Conservation (phyloP, 2,113 vertebrate species). For the Sylvilagus bachmani region DNA sequence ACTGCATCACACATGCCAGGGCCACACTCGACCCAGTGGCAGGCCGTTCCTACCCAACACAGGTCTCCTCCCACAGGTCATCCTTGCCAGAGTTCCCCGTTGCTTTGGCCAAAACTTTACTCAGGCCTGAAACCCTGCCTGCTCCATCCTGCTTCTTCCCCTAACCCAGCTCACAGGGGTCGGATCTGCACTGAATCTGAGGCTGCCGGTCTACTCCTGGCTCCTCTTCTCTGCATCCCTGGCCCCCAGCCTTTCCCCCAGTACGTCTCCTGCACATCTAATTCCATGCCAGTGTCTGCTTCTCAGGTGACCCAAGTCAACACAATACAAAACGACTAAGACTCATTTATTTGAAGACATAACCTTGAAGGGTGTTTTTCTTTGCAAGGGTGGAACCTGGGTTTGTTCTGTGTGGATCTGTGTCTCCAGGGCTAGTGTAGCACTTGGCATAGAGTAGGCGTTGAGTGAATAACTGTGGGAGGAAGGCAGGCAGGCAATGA, state of each 20-base stretch:
- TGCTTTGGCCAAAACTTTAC: background rate
- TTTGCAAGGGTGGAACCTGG: background rate
- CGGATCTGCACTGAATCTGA: background rate
- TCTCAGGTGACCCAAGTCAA: background rate
- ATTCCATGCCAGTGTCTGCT: background rate
- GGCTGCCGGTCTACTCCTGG: background rate
- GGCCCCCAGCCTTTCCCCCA: background rate
- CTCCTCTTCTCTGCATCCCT: background rate
- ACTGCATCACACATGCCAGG: background rate
- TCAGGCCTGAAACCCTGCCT: background rate
- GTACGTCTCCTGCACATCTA: background rate
- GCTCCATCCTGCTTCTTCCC: background rate
- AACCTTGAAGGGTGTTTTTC: background rate
- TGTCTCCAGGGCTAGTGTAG: background rate
- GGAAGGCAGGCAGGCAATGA: background rate
- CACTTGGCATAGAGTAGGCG: background rate
- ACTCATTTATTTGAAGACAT: constrained; percentile 16
- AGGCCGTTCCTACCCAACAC: background rate
- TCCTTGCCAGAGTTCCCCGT: background rate
- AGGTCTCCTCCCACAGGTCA: background rate
- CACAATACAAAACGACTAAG: background rate
- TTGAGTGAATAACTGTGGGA: background rate
- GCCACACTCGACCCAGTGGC: background rate
- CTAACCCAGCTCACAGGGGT: background rate
- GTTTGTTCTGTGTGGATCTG: background rate